Conservation (phyloP, 2,113 vertebrate species). For the Glareola pratincola region DNA sequence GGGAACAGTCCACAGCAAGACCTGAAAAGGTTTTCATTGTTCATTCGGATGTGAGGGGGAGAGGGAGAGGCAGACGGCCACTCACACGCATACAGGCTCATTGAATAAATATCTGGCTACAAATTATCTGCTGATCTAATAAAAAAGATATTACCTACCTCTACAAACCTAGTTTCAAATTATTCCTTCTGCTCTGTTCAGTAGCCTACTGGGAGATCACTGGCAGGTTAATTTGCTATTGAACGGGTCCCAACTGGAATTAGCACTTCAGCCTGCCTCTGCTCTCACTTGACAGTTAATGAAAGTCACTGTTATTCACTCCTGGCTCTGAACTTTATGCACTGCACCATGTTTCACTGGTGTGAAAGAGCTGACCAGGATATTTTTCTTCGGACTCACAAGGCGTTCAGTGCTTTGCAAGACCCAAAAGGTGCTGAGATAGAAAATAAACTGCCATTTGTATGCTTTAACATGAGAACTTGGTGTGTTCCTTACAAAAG, state of each 20-base stretch:
- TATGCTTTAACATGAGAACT: background rate
- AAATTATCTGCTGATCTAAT: slow-evolving; percentile 63
- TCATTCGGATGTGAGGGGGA: background rate
- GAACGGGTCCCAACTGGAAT: slow-evolving; percentile 57
- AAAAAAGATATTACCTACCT: slow-evolving; percentile 64
- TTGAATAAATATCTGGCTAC: slow-evolving; percentile 40
- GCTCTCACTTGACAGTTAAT: slow-evolving; percentile 48
- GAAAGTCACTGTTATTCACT: slow-evolving; percentile 50
- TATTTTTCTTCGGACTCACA: background rate
- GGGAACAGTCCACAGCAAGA: background rate
- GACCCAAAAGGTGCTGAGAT: background rate
- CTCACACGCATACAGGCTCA: background rate
- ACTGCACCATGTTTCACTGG: background rate
- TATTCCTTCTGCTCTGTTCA: slow-evolving; percentile 40
- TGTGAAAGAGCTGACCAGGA: slow-evolving; percentile 27
- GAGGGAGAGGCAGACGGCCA: background rate
- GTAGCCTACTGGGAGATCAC: slow-evolving; percentile 50
- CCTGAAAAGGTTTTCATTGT: background rate
- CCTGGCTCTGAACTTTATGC: slow-evolving; percentile 23
- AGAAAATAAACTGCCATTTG: slow-evolving; percentile 8
- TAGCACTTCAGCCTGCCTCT: slow-evolving; percentile 43
- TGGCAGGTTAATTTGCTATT: slow-evolving; percentile 69
- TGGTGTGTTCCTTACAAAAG: background rate
- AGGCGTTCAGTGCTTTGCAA: background rate
- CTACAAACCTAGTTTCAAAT: slow-evolving; percentile 57